phyloP scores from a whole-genome alignment of 2,797 vertebrate species.

The Takifugu ocellatus region DNA sequence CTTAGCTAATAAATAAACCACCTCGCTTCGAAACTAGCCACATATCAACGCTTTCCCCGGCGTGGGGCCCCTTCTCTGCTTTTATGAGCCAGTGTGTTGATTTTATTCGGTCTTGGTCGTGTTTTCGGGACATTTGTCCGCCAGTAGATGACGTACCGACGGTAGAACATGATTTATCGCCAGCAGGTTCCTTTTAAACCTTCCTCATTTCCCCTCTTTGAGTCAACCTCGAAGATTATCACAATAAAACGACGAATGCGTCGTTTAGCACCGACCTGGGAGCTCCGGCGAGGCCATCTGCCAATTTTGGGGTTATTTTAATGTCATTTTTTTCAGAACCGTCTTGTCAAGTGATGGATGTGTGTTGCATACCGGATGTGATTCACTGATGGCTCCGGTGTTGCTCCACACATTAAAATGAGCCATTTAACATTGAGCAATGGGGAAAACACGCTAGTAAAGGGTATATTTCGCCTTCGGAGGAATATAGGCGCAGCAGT shows the following conservation, averaged over 20 bases:
- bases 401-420: not conserved
- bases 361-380: constrained; percentile 70
- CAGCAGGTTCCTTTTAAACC: constrained; percentile 62
- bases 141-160: constrained; percentile 51
- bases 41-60: not conserved
- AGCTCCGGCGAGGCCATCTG: rapidly evolving
- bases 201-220: not conserved
- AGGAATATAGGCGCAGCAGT: too few relatives aligned
- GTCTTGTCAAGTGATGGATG: constrained; percentile 44
- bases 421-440: too few relatives aligned
- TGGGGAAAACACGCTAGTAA: too few relatives aligned
- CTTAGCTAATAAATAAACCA: constrained; percentile 56
- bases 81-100: rapidly evolving
- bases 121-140: constrained; percentile 7
- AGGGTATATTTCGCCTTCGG: too few relatives aligned
- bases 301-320: not conserved
- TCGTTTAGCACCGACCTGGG: rapidly evolving
- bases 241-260: rapidly evolving
- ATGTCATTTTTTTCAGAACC: constrained; percentile 6
- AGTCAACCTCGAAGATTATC: not conserved
- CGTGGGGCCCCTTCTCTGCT: rapidly evolving
- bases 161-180: constrained; percentile 53
- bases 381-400: constrained; percentile 38
- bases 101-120: not conserved
- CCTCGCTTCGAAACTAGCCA: constrained; percentile 12